phyloP scores from a whole-genome alignment of 2,888 invertebrate species.

The Thumatha senex region DNA sequence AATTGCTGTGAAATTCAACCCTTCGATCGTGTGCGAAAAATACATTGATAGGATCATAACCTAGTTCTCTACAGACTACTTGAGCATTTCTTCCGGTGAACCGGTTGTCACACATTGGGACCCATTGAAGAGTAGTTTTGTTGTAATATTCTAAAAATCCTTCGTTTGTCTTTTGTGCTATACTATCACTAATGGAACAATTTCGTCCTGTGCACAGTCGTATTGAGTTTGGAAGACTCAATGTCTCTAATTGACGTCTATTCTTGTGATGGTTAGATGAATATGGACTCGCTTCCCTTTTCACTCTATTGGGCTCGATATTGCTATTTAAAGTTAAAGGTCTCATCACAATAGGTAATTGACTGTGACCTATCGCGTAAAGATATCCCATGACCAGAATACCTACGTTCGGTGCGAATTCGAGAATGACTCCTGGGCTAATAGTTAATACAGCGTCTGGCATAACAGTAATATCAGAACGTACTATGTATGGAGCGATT shows the following conservation, averaged over 20 bases:
- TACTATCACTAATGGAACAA: constrained; percentile 84
- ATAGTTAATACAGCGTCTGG: constrained; percentile 94
- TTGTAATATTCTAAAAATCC: constrained; percentile 98
- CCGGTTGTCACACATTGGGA: constrained; percentile 96
- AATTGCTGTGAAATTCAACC: constrained; percentile 95
- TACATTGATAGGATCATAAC: constrained; percentile 94
- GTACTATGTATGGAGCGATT: constrained; percentile 89
- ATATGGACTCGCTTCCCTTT: constrained; percentile 67
- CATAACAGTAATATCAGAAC: constrained; percentile 98
- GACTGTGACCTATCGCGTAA: constrained; percentile 90
- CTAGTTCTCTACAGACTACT: constrained; percentile 97
- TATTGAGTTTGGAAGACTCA: constrained; percentile 85
- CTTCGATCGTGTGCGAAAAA: constrained; percentile 93
- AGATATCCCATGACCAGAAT: constrained; percentile 96
- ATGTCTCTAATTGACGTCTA: constrained; percentile 82
- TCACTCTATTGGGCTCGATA: constrained; percentile 63
- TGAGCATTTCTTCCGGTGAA: constrained; percentile 98
- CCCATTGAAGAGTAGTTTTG: constrained; percentile 97
- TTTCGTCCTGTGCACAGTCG: constrained; percentile 90
- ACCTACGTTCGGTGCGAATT: constrained; percentile 98
- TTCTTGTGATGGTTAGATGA: constrained; percentile 58
- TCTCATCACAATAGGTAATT: constrained; percentile 90
- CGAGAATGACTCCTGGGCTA: constrained; percentile 93
- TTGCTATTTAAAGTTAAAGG: constrained; percentile 75
- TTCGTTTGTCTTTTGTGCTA: constrained; percentile 83